Evolutionary conservation across 2,888 invertebrate genomes (phyloP), one percentile per base, ranked within the genome.

Genomic region (Empis stercorea): DNA sequence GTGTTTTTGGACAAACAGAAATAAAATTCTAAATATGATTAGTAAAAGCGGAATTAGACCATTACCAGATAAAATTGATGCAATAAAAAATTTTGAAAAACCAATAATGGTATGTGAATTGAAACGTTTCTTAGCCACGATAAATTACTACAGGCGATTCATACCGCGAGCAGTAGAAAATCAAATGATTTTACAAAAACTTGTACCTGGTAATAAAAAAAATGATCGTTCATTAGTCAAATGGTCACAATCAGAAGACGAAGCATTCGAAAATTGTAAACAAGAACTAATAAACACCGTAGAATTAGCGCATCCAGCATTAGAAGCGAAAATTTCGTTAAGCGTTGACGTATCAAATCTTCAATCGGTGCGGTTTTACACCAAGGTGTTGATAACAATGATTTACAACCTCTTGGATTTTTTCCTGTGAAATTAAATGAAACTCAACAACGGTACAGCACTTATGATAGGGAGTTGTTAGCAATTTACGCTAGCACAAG

Each of bases 391-490:
- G 43, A 53, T 4, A 41, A 49, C 6, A 13, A 46, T 1, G 13
- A 32, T 14, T 62, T 61, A 61, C 50, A 63, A 52, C 65, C 64
- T 0, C 48, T 67, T 10, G 59, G 58, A 3, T 68, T 64, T 47
- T 67, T 61, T 46, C 65, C 64, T 0, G 54, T 54, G 38, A 62
- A 63, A 37, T 48, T 68, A 2, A 56, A 49, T 15, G 50, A 57
- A 1, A 47, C 62, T 0, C 57, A 68, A 49, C 47, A 43, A 14
- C 61, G 61, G 4, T 68, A 65, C 16, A 47, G 48, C 11, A 49
- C 53, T 0, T 68, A 66, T 49, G 66, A 71, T 48, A 30, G 65
- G 3, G 65, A 68, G 51, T 56, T 71, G 0, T 52, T 65, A 4
- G 66, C 65, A 0, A 60, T 63, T 4, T 69, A 65, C 46, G 50